Evolutionary conservation across 2,113 vertebrate genomes (phyloP).

Genomic region (Bucco capensis): DNA sequence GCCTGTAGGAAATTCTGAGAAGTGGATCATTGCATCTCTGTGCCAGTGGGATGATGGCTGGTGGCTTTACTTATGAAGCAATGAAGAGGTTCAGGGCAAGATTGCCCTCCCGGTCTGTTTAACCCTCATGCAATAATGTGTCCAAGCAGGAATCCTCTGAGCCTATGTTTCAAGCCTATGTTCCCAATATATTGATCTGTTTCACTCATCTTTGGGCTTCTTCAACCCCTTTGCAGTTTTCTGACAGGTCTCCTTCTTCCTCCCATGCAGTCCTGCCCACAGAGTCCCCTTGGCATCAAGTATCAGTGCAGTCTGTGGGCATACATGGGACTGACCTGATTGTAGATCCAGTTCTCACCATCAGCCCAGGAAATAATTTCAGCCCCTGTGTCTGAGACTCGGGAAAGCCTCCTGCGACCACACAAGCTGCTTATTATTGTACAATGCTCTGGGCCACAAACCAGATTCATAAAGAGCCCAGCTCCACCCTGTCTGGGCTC

Average conservation of each 20-base stretch:
- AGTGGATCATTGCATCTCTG: fast-evolving
- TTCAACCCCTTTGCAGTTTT: background rate
- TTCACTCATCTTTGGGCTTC: background rate
- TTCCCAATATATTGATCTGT: background rate
- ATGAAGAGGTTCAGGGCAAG: background rate
- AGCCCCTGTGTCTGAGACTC: background rate
- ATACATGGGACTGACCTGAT: background rate
- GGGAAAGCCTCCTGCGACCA: constrained; percentile 27
- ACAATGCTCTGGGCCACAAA: constrained; percentile 30
- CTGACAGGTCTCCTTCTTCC: background rate
- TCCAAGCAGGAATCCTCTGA: background rate
- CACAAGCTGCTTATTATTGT: constrained; percentile 50
- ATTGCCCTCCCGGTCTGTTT: background rate
- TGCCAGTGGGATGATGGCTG: background rate
- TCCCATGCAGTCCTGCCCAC: background rate
- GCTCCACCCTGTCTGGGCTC: constrained; percentile 49
- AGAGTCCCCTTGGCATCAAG: background rate
- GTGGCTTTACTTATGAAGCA: background rate
- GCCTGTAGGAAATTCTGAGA: background rate
- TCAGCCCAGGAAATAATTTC: constrained; percentile 8
- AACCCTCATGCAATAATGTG: background rate
- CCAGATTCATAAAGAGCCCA: constrained; percentile 45
- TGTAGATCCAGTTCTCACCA: background rate
- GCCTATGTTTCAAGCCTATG: background rate
- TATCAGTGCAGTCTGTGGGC: background rate